A percentile compares a stretch with the other conserved stretches of the same genome.
phyloP scores from a whole-genome alignment of 2,888 invertebrate species.

The Pseudococcus longispinus region DNA sequence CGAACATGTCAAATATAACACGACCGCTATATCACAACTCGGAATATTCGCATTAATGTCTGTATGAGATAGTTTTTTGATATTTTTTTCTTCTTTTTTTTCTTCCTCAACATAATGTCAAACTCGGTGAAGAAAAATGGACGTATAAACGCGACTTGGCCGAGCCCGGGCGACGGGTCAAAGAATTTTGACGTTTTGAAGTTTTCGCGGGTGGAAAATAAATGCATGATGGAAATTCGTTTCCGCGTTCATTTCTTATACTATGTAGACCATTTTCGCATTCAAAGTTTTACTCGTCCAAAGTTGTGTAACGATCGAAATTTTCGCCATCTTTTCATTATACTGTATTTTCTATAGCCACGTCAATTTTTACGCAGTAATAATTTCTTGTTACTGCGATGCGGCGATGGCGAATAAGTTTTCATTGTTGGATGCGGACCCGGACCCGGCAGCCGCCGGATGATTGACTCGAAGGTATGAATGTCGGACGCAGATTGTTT shows the following conservation, averaged over 20 bases:
- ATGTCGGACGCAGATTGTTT: not conserved
- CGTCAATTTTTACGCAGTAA: conserved; percentile 25
- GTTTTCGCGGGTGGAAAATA: not conserved
- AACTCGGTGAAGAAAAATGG: conserved; percentile 6
- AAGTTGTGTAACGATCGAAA: conserved; percentile 10
- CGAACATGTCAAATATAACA: conserved; percentile 22
- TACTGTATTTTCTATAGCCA: not conserved
- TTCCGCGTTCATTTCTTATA: conserved; percentile 34
- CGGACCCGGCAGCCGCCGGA: not conserved
- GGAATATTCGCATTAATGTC: conserved; percentile 24
- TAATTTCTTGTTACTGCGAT: not conserved
- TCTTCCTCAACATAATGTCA: not conserved
- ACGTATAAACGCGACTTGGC: not conserved
- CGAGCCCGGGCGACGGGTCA: not conserved
- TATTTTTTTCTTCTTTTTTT: not conserved
- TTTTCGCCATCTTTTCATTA: conserved; percentile 16
- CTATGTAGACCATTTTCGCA: not conserved
- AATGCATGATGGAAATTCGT: conserved; percentile 29
- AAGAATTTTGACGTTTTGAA: conserved; percentile 33
- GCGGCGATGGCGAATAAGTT: not conserved
- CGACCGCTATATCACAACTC: not conserved
- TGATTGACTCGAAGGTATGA: conserved; percentile 10
- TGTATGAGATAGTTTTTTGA: not conserved
- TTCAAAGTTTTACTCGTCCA: not conserved
- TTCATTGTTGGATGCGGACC: not conserved